Evolutionary conservation across 2,113 vertebrate genomes (phyloP).

Genomic region (Corythornis vintsioides): DNA sequence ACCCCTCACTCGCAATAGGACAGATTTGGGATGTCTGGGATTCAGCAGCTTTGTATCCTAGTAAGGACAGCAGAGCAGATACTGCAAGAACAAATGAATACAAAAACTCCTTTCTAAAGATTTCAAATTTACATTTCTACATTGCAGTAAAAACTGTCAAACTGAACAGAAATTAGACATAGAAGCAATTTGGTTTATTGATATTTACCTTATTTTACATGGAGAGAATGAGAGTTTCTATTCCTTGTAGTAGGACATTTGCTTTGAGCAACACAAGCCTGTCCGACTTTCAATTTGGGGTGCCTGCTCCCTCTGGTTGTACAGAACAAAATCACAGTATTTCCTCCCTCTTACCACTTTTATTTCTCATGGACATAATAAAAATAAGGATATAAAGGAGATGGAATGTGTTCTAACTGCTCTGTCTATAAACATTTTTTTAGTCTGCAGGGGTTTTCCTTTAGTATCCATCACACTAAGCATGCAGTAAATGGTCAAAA

Average conservation of each 20-base stretch:
- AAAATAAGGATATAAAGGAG: background rate
- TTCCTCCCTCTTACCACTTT: background rate
- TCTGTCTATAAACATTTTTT: background rate
- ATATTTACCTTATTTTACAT: background rate
- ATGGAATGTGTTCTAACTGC: background rate
- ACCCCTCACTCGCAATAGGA: background rate
- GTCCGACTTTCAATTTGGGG: accelerated
- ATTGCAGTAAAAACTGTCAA: background rate
- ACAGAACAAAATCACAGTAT: background rate
- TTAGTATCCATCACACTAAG: background rate
- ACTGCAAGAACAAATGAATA: background rate
- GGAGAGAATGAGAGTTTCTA: accelerated
- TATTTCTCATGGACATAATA: background rate
- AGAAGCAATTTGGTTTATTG: background rate
- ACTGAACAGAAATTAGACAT: background rate
- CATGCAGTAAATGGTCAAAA: background rate
- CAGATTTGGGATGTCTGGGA: background rate
- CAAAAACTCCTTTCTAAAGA: background rate
- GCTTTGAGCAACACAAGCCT: accelerated
- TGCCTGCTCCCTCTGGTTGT: background rate
- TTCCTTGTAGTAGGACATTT: background rate
- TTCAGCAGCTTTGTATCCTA: background rate
- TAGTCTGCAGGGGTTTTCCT: background rate
- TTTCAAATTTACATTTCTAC: background rate
- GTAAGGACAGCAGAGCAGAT: background rate